These are phyloP conservation scores for Halcyon badia DNA, from an alignment of 2,797 vertebrate species.

Conservation along the genomic window DNA sequence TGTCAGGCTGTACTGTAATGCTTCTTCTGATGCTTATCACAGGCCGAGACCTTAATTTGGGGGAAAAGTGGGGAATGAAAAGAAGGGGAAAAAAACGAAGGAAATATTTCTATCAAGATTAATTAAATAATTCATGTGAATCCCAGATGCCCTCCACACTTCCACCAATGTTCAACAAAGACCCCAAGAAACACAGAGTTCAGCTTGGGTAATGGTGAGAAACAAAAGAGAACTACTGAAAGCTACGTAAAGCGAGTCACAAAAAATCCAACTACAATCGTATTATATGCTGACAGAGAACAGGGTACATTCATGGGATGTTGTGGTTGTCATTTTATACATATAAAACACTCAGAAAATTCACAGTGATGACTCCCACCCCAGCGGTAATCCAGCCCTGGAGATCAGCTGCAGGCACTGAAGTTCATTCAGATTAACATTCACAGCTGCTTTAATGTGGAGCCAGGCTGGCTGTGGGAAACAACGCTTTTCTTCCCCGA, in stretches of 20 bases:
- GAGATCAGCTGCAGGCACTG: background rate
- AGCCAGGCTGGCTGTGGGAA: background rate
- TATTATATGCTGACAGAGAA: background rate
- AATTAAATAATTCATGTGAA: background rate
- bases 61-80: background rate
- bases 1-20: constrained; percentile 87
- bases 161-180: background rate
- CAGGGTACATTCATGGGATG: background rate
- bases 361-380: background rate
- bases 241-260: background rate
- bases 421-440: background rate
- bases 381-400: background rate
- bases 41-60: constrained; percentile 85
- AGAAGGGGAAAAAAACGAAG: background rate
- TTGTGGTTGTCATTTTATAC: background rate
- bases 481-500: background rate
- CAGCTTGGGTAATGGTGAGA: background rate
- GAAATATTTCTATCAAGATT: background rate
- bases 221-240: background rate
- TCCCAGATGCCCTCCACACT: background rate
- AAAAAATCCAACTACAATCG: background rate
- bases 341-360: rapidly evolving
- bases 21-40: constrained; percentile 89
- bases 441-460: background rate
- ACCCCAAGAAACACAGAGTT: background rate